Conservation (phyloP, 2,888 invertebrate genomes). For the Trisateles emortualis region DNA sequence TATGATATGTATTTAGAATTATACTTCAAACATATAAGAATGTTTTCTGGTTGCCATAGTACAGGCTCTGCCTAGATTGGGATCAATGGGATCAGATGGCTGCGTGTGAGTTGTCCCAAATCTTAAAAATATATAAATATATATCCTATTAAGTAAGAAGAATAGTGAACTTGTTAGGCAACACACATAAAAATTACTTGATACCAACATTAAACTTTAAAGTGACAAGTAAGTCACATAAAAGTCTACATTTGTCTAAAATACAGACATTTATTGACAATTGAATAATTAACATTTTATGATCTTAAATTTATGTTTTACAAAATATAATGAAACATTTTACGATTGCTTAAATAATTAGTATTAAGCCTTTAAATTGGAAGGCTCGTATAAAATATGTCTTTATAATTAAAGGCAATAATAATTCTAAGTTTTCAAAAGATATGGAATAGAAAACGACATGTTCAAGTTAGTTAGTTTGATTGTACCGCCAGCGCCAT, state of each 20-base stretch:
- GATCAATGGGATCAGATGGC: no score
- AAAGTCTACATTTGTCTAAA: constrained; percentile 6
- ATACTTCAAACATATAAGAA: no score
- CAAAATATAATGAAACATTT: constrained; percentile 19
- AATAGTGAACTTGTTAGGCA: no score
- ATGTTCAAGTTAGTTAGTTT: constrained; percentile 33
- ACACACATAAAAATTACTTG: no score
- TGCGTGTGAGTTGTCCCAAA: no score
- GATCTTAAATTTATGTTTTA: constrained; percentile 8
- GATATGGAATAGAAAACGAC: constrained; percentile 28
- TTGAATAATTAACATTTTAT: constrained; percentile 17
- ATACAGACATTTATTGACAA: constrained; percentile 6
- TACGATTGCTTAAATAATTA: constrained; percentile 25
- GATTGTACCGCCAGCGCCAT: constrained; percentile 53
- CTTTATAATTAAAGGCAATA: constrained; percentile 16
- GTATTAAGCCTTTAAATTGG: background rate
- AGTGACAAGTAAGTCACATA: constrained; percentile 7
- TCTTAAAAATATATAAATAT: no score
- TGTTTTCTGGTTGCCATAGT: no score
- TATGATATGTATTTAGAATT: no score
- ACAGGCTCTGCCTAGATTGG: no score
- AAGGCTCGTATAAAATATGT: constrained; percentile 15
- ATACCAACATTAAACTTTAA: constrained; percentile 2
- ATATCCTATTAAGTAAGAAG: no score
- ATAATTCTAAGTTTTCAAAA: constrained; percentile 6